Evolutionary conservation across 2,888 invertebrate genomes (phyloP).

Genomic region (Apamea monoglypha): DNA sequence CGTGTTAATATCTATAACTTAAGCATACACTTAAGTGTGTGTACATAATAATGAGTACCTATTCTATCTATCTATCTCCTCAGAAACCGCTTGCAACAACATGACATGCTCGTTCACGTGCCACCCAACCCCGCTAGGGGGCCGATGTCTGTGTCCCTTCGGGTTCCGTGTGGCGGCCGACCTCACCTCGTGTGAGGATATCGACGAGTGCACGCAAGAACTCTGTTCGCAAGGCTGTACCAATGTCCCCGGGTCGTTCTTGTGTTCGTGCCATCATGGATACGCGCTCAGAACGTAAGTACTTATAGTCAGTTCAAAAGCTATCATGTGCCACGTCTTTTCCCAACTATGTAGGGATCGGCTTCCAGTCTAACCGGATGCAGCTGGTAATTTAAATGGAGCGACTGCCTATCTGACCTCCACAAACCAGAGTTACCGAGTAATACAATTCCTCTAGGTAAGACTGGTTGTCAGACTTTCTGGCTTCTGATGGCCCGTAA

Average conservation of each 20-base stretch:
- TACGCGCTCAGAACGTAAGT: constrained; percentile 87
- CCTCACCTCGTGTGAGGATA: constrained; percentile 91
- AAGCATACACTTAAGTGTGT: too few species aligned
- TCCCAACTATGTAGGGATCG: too few species aligned
- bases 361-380: too few species aligned
- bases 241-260: constrained; percentile 89
- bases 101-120: constrained; percentile 88
- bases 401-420: too few species aligned
- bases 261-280: constrained; percentile 91
- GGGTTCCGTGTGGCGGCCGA: constrained; percentile 91
- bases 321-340: too few species aligned
- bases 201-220: constrained; percentile 92
- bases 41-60: not conserved
- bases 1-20: too few species aligned
- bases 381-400: too few species aligned
- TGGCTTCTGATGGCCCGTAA: too few species aligned
- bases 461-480: too few species aligned
- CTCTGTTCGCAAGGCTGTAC: constrained; percentile 92
- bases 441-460: too few species aligned
- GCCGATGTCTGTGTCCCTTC: constrained; percentile 91
- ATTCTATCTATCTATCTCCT: not conserved
- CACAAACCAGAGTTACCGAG: too few species aligned
- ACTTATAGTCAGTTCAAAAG: too few species aligned
- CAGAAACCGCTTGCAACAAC: constrained; percentile 70
- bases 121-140: constrained; percentile 91